phyloP scores from a whole-genome alignment of 2,113 vertebrate species.

The Sminthopsis crassicaudata region DNA sequence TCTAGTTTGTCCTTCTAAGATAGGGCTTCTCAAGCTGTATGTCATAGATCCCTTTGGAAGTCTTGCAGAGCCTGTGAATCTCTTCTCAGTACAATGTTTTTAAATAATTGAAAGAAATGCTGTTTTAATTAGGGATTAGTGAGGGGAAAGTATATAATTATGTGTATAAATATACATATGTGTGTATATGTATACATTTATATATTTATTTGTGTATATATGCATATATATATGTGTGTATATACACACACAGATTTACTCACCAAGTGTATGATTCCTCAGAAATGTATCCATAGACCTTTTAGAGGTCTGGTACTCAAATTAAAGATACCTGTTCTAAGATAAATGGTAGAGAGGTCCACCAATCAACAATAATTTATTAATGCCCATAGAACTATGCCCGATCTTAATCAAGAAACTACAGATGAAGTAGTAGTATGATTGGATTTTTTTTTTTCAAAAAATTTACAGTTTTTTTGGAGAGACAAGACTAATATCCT shows the following conservation, averaged over 20 bases:
- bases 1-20: neutral
- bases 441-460: neutral
- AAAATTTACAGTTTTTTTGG: neutral
- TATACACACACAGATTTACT: neutral
- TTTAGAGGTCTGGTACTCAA: neutral
- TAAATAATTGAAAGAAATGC: neutral
- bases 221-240: neutral
- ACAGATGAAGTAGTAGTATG: neutral
- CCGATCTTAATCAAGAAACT: neutral
- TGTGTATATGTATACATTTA: neutral
- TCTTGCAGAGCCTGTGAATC: neutral
- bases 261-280: neutral
- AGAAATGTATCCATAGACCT: neutral
- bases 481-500: neutral
- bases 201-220: neutral
- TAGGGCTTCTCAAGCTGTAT: neutral
- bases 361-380: neutral
- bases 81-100: neutral
- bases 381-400: neutral
- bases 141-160: neutral
- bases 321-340: neutral
- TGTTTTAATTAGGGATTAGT: neutral
- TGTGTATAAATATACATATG: neutral
- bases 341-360: neutral
- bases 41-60: neutral